Evolutionary conservation across 37 sponge, comb jelly and placozoan genomes (phyloP).

Genomic region (Dysidea cf. avara): DNA sequence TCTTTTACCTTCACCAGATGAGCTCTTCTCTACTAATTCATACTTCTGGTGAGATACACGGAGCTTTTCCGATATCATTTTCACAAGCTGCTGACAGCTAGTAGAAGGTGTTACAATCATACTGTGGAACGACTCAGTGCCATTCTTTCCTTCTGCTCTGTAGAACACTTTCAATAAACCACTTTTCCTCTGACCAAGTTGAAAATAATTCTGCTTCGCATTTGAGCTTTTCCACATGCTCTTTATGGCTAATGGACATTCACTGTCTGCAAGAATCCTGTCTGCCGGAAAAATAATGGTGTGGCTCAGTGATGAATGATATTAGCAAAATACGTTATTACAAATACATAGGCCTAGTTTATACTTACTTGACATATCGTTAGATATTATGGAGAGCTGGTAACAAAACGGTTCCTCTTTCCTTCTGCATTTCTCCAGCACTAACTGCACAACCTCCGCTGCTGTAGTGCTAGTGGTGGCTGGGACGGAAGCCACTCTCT

Average conservation of each 20-base stretch:
- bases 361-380: background rate
- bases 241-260: slow-evolving; percentile 17
- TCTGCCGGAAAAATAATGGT: slow-evolving; percentile 7
- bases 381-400: slow-evolving; percentile 40
- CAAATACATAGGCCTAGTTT: background rate
- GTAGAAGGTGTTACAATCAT: slow-evolving; percentile 42
- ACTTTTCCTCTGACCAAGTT: slow-evolving; percentile 24
- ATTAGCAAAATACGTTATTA: background rate
- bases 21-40: slow-evolving; percentile 22
- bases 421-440: slow-evolving; percentile 47
- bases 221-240: background rate
- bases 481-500: background rate
- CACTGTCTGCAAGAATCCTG: slow-evolving; percentile 13
- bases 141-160: slow-evolving; percentile 9
- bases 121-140: slow-evolving; percentile 48
- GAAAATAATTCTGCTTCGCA: slow-evolving; percentile 10
- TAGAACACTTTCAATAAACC: slow-evolving; percentile 56
- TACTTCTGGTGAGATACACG: background rate
- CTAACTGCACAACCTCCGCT: slow-evolving; percentile 26
- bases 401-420: slow-evolving; percentile 32
- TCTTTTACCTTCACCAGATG: slow-evolving; percentile 31
- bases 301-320: background rate
- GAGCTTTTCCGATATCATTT: slow-evolving; percentile 1
- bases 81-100: slow-evolving; percentile 20
- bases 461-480: slow-evolving; percentile 43